These are phyloP conservation scores for Salpingus planirostris DNA, from an alignment of 2,888 invertebrate genomes.

Conservation along the genomic window DNA sequence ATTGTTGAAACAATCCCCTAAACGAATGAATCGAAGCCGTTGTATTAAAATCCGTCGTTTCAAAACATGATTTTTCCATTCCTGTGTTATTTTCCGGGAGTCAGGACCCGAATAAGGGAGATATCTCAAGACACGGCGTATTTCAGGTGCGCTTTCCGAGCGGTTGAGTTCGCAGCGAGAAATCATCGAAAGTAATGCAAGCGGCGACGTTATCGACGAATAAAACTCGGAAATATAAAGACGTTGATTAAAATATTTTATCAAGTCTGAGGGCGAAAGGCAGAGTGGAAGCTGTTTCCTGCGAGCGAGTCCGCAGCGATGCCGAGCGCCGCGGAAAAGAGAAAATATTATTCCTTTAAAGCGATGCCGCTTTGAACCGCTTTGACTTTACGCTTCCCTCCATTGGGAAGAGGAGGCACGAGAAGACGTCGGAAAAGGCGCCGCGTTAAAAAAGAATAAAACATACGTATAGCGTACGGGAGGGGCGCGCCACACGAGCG, in stretches of 20 bases:
- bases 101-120: too few species aligned
- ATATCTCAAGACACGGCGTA: too few species aligned
- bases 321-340: conserved; percentile 14
- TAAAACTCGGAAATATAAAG: conserved; percentile 29
- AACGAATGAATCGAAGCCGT: too few species aligned
- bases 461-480: conserved; percentile 3
- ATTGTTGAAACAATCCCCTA: too few species aligned
- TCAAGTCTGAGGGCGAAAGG: conserved; percentile 27
- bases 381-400: conserved; percentile 20
- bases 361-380: conserved; percentile 31
- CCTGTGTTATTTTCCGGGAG: too few species aligned
- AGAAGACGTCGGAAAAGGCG: conserved; percentile 3
- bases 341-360: conserved; percentile 35
- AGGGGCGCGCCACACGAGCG: conserved; percentile 2
- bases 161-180: too few species aligned
- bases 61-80: too few species aligned
- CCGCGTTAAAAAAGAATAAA: conserved; percentile 4
- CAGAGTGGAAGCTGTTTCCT: conserved; percentile 29
- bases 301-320: conserved; percentile 18
- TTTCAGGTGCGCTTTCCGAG: too few species aligned
- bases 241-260: conserved; percentile 36
- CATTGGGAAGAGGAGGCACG: conserved; percentile 1
- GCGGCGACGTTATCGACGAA: conserved; percentile 24
- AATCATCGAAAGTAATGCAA: too few species aligned
- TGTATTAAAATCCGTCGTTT: too few species aligned